Percentiles rank a stretch among this genome's conserved stretches.
phyloP scores from a whole-genome alignment of 2,888 invertebrate species.

The Erpobdella octoculata region DNA sequence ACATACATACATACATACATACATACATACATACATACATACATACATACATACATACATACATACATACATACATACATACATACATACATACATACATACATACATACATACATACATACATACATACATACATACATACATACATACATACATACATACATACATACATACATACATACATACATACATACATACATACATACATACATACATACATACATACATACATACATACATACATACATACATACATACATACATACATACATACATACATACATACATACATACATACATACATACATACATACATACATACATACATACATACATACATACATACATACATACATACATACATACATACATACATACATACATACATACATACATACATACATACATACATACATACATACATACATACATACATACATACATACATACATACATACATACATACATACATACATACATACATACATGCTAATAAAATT shows the following conservation, averaged over 20 bases:
- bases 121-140: neutral
- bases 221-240: constrained; percentile 1
- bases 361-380: constrained; percentile 10
- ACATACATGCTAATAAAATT: neutral
- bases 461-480: neutral
- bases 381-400: constrained; percentile 11
- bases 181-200: constrained; percentile 1
- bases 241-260: neutral
- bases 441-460: constrained; percentile 1
- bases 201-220: constrained; percentile 1
- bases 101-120: neutral
- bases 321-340: constrained; percentile 1
- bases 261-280: constrained; percentile 1
- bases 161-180: neutral
- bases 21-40: constrained; percentile 18
- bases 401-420: constrained; percentile 9
- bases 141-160: constrained; percentile 1
- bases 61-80: constrained; percentile 21
- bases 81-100: neutral
- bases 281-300: constrained; percentile 1
- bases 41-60: constrained; percentile 14
- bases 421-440: constrained; percentile 3
- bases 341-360: neutral
- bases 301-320: constrained; percentile 1
- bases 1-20: constrained; percentile 20